phyloP scores from a whole-genome alignment of 2,113 vertebrate species.

The Euleptes europaea region DNA sequence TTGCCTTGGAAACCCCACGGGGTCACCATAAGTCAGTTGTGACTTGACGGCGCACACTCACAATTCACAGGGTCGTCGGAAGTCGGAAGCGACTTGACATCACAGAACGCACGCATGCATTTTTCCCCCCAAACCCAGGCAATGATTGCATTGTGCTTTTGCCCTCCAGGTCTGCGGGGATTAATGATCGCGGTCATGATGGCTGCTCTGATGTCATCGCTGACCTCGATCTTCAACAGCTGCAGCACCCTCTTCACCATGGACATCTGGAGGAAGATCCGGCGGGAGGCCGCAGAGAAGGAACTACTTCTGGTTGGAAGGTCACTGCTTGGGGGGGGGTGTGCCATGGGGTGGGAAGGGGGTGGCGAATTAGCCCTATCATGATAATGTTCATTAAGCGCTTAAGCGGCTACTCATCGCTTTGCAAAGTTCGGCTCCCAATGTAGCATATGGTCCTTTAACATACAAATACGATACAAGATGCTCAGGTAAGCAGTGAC shows the following conservation, averaged over 20 bases:
- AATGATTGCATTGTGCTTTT: not conserved
- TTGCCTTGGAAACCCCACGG: too few relatives aligned
- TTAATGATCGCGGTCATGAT: conserved; percentile 92
- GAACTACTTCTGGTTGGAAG: conserved; percentile 90
- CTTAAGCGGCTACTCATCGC: too few relatives aligned
- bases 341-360: not conserved
- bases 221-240: conserved; percentile 92
- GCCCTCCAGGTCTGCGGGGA: conserved; percentile 82
- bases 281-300: conserved; percentile 75
- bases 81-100: too few relatives aligned
- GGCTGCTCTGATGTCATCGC: conserved; percentile 89
- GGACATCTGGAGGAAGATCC: conserved; percentile 90
- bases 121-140: accelerated
- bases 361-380: not conserved
- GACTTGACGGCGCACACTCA: too few relatives aligned
- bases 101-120: not conserved
- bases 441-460: too few relatives aligned
- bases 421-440: too few relatives aligned
- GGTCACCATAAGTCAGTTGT: too few relatives aligned
- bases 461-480: too few relatives aligned
- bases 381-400: too few relatives aligned
- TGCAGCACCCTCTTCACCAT: conserved; percentile 91
- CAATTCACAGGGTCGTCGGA: too few relatives aligned
- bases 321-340: conserved; percentile 49
- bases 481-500: too few relatives aligned